Conservation (phyloP, 2,888 invertebrate genomes). For the Aleiodes testaceus region DNA sequence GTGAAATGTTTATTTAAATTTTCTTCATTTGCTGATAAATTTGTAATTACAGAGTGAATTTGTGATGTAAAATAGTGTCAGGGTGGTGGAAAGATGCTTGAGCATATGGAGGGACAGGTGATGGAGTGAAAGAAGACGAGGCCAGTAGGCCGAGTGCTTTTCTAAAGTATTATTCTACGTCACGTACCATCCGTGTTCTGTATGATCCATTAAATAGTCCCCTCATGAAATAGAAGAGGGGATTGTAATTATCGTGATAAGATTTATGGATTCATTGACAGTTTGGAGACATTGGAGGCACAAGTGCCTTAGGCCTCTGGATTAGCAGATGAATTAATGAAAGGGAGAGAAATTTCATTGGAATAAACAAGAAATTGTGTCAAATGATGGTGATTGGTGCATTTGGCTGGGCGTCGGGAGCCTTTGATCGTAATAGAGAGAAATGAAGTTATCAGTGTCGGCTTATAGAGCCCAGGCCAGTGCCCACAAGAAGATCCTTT, state of each 20-base stretch:
- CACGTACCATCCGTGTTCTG: conserved; percentile 29
- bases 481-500: conserved; percentile 90
- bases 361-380: not conserved
- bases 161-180: conserved; percentile 36
- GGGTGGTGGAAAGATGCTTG: conserved; percentile 36
- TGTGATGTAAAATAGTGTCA: conserved; percentile 27
- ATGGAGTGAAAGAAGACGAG: conserved; percentile 32
- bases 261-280: not conserved
- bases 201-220: conserved; percentile 2
- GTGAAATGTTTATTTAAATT: no score
- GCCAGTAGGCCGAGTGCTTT: conserved; percentile 38
- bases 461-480: conserved; percentile 92
- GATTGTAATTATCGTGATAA: not conserved
- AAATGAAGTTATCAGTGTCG: conserved; percentile 91
- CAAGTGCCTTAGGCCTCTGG: conserved; percentile 20
- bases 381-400: conserved; percentile 44
- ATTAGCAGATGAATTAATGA: not conserved
- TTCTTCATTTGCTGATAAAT: not conserved
- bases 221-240: not conserved
- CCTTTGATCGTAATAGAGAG: conserved; percentile 64
- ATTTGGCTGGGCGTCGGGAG: conserved; percentile 58
- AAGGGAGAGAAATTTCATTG: not conserved
- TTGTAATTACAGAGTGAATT: conserved; percentile 31
- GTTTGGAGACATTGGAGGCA: not conserved
- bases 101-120: conserved; percentile 39